Evolutionary conservation across 2,113 vertebrate species (phyloP), one percentile per base, ranked within the genome.

Genomic region (Phalacrocorax brasilianus): DNA sequence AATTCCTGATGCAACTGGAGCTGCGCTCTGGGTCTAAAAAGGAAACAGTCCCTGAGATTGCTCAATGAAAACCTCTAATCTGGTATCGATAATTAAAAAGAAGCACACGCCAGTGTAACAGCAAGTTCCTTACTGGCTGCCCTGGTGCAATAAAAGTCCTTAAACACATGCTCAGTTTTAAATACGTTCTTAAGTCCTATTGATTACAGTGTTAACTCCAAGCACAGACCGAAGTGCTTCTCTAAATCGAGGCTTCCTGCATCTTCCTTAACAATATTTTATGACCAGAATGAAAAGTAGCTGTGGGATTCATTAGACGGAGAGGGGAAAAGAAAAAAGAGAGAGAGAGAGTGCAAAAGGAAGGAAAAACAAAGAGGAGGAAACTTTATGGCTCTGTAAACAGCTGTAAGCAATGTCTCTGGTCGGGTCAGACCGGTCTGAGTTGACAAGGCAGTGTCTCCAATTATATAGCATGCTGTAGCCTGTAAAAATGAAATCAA

Each of bases 401-500:
- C 96, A 97, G 97, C 97, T 98, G 96, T 97, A 97, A 98, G 97
- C 96, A 67, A 97, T 95, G 96, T 96, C 96, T 97, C 96, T 94
- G 95, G 97, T 97, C 96, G 81, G 95, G 97, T 97, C 96, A 97
- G 97, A 97, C 97, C 96, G 97, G 97, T 98, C 97, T 97, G 96
- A 89, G 97, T 97, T 97, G 93, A 97, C 97, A 97, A 96, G 97
- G 97, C 97, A 97, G 96, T 97, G 96, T 97, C 97, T 97, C 92
- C 97, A 98, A 97, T 98, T 98, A 97, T 97, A 95, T 12, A 96
- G 97, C 97, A 97, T 95, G 97, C 97, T 72, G 92, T 96, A 96
- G 96, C 97, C 96, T 97, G 97, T 95, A 97, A 97, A 96, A 95
- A 97, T 95, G 91, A 97, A 97, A 98, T 97, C 97, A 97, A 98